Evolutionary conservation across 2,888 invertebrate species (phyloP).

Genomic region (Tridacna crocea): DNA sequence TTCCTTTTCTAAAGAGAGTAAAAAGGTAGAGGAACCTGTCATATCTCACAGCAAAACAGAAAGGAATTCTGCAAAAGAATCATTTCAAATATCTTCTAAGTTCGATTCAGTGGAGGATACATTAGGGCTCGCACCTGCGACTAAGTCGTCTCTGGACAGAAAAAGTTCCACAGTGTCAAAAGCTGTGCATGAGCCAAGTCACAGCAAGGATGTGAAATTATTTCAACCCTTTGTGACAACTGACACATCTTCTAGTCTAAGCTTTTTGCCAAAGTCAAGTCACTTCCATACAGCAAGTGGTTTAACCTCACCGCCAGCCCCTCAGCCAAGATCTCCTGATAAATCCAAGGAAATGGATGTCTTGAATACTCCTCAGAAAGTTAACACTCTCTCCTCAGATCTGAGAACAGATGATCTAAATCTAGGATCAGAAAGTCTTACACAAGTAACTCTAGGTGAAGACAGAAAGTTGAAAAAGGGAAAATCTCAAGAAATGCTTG

Average conservation of each 20-base stretch:
- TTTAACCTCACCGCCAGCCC: conserved; percentile 43
- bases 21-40: conserved; percentile 28
- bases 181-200: background rate
- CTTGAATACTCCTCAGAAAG: conserved; percentile 54
- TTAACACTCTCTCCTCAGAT: conserved; percentile 11
- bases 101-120: conserved; percentile 31
- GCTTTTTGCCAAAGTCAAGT: conserved; percentile 36
- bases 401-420: conserved; percentile 35
- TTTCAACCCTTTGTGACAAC: conserved; percentile 55
- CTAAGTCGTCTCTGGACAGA: conserved; percentile 36
- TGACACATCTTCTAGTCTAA: conserved; percentile 28
- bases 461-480: conserved; percentile 21
- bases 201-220: conserved; percentile 43
- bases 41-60: conserved; percentile 4
- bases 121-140: conserved; percentile 2
- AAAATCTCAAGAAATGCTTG: conserved; percentile 29
- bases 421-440: conserved; percentile 5
- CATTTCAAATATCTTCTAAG: conserved; percentile 7
- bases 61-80: conserved; percentile 3
- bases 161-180: conserved; percentile 16
- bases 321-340: background rate
- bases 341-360: conserved; percentile 32
- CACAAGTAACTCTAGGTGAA: conserved; percentile 12
- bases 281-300: conserved; percentile 30
- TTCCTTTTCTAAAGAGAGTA: conserved; percentile 38